These are phyloP conservation scores for Epinotia bilunana DNA, from an alignment of 2,888 invertebrate species.

Conservation along the genomic window DNA sequence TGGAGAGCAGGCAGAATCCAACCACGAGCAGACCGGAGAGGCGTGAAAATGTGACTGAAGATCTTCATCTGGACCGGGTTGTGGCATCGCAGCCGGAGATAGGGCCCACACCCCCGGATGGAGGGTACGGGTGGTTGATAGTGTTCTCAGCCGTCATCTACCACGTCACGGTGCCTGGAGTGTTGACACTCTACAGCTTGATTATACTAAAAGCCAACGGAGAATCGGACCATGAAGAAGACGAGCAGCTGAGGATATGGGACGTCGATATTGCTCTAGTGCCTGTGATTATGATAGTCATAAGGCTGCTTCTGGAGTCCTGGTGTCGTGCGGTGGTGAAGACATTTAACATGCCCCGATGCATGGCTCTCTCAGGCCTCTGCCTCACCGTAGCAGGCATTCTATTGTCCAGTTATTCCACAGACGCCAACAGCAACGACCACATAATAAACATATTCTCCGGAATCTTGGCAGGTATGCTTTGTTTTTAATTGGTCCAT, in stretches of 20 bases:
- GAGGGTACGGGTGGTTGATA: slow-evolving; percentile 88
- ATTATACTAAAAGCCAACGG: slow-evolving; percentile 81
- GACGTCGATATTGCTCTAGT: slow-evolving; percentile 84
- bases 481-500: slow-evolving; percentile 33
- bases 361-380: slow-evolving; percentile 83
- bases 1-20: slow-evolving; percentile 65
- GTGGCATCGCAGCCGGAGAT: slow-evolving; percentile 87
- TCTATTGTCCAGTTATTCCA: slow-evolving; percentile 79
- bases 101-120: slow-evolving; percentile 87
- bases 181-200: slow-evolving; percentile 83
- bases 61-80: slow-evolving; percentile 83
- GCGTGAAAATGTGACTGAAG: slow-evolving; percentile 63
- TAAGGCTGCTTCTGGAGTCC: slow-evolving; percentile 85
- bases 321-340: slow-evolving; percentile 84
- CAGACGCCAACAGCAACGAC: slow-evolving; percentile 74
- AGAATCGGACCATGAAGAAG: slow-evolving; percentile 75
- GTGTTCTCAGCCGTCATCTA: slow-evolving; percentile 84
- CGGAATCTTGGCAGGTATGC: slow-evolving; percentile 81
- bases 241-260: slow-evolving; percentile 79
- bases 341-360: slow-evolving; percentile 84
- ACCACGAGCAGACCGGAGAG: slow-evolving; percentile 54
- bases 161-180: slow-evolving; percentile 84
- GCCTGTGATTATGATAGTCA: slow-evolving; percentile 85
- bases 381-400: slow-evolving; percentile 85
- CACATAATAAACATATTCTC: slow-evolving; percentile 80